phyloP scores from a whole-genome alignment of 2,888 invertebrate genomes.

The Acanthosepion pharaonis region DNA sequence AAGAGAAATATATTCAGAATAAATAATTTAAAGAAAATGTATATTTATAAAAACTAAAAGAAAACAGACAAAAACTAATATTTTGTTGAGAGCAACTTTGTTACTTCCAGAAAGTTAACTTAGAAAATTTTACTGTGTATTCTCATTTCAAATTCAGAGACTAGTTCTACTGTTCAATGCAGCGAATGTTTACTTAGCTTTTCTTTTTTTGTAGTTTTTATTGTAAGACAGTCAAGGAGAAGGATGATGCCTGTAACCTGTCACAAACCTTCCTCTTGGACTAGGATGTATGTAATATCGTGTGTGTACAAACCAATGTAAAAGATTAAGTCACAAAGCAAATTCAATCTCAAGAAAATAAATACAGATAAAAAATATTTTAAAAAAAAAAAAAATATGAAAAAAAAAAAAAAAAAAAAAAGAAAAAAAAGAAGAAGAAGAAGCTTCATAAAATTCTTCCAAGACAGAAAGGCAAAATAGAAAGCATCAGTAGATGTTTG shows the following conservation, averaged over 20 bases:
- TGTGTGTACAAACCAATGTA: neutral
- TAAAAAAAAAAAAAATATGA: neutral
- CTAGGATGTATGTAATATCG: neutral
- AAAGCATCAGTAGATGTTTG: too few relatives aligned
- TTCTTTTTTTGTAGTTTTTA: neutral
- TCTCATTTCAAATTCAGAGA: too few relatives aligned
- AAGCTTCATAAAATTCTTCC: neutral
- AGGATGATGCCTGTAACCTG: neutral
- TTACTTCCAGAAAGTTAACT: too few relatives aligned
- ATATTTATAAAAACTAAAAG: too few relatives aligned
- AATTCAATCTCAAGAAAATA: neutral
- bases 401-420: neutral
- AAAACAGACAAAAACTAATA: too few relatives aligned
- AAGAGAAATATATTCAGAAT: too few relatives aligned
- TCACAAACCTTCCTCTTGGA: neutral
- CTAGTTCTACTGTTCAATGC: too few relatives aligned
- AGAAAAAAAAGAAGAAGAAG: neutral
- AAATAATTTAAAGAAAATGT: too few relatives aligned
- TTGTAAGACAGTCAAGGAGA: neutral
- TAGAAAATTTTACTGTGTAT: too few relatives aligned
- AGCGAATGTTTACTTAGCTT: neutral
- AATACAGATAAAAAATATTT: neutral
- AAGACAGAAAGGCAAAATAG: neutral
- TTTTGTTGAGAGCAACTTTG: too few relatives aligned
- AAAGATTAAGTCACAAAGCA: neutral